These are phyloP conservation scores for Pristionchus entomophagus DNA, from an alignment of 2,888 invertebrate species.

Conservation along the genomic window DNA sequence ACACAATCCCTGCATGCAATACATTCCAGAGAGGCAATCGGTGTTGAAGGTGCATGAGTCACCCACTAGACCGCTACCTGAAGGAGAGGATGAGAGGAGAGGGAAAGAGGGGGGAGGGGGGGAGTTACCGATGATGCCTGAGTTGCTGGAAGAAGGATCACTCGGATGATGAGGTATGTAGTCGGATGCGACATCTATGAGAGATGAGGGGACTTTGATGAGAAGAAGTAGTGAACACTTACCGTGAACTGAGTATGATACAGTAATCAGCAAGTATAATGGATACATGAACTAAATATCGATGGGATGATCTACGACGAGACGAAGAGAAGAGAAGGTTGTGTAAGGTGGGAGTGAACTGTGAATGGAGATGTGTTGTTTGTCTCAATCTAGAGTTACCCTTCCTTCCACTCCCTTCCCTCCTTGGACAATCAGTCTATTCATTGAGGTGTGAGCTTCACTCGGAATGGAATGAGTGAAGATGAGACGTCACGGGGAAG, in stretches of 20 bases:
- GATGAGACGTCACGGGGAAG: too few species aligned
- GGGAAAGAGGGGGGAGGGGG: neutral
- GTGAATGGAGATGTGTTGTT: neutral
- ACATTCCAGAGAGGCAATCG: conserved; percentile 68
- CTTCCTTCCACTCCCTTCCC: too few species aligned
- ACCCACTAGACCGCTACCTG: conserved; percentile 65
- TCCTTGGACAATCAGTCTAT: too few species aligned
- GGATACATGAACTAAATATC: too few species aligned
- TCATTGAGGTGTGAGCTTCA: too few species aligned
- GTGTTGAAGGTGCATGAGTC: conserved; percentile 69
- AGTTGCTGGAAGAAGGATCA: neutral
- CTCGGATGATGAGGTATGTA: neutral
- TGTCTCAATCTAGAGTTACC: neutral
- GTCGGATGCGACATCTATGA: neutral
- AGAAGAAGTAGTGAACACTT: too few species aligned
- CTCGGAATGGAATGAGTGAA: too few species aligned
- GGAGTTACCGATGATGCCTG: neutral
- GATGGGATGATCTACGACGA: too few species aligned
- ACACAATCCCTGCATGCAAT: conserved; percentile 65
- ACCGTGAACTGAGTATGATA: too few species aligned
- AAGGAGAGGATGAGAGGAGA: neutral
- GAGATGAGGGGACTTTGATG: too few species aligned
- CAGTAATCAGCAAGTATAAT: too few species aligned
- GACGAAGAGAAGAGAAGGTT: neutral
- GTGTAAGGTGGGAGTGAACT: neutral